phyloP scores from a whole-genome alignment of 2,888 invertebrate genomes.

The Trichopria drosophilae region DNA sequence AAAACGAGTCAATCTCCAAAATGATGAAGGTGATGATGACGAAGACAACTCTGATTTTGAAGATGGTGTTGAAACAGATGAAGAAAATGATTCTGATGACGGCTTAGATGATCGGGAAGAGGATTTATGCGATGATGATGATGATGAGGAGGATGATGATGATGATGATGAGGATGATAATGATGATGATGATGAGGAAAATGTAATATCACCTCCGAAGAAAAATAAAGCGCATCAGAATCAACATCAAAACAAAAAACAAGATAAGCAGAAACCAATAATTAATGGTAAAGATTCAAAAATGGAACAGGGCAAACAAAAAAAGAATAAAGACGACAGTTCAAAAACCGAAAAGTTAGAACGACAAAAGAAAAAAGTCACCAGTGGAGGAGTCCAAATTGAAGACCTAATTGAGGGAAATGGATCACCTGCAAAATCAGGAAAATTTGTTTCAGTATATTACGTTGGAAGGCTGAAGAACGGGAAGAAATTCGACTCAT shows the following conservation, averaged over 20 bases:
- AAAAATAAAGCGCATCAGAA: conserved; percentile 57
- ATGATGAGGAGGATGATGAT: conserved; percentile 41
- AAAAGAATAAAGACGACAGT: conserved; percentile 41
- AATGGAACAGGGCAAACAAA: conserved; percentile 37
- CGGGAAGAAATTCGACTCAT: conserved; percentile 85
- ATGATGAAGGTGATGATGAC: conserved; percentile 36
- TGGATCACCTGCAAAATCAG: conserved; percentile 76
- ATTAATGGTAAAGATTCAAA: conserved; percentile 26
- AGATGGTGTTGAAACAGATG: conserved; percentile 30
- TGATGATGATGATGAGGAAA: conserved; percentile 47
- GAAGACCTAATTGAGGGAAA: conserved; percentile 77
- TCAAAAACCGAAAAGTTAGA: conserved; percentile 37
- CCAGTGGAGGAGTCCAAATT: conserved; percentile 78
- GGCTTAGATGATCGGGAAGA: conserved; percentile 1
- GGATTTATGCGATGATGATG: conserved; percentile 39
- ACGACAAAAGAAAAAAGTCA: conserved; percentile 60
- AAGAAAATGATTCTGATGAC: conserved; percentile 35
- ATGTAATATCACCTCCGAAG: conserved; percentile 40
- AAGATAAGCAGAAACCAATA: conserved; percentile 58
- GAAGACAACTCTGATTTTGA: conserved; percentile 38
- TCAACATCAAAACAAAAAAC: conserved; percentile 58
- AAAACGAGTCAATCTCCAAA: no score
- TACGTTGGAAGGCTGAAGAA: conserved; percentile 85
- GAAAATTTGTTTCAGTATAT: conserved; percentile 76
- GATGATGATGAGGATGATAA: conserved; percentile 46